Evolutionary conservation across 1,140 invertebrate species (phyloP), one percentile per base, ranked within the genome.

Genomic region (Lamellibrachia luymesi): DNA sequence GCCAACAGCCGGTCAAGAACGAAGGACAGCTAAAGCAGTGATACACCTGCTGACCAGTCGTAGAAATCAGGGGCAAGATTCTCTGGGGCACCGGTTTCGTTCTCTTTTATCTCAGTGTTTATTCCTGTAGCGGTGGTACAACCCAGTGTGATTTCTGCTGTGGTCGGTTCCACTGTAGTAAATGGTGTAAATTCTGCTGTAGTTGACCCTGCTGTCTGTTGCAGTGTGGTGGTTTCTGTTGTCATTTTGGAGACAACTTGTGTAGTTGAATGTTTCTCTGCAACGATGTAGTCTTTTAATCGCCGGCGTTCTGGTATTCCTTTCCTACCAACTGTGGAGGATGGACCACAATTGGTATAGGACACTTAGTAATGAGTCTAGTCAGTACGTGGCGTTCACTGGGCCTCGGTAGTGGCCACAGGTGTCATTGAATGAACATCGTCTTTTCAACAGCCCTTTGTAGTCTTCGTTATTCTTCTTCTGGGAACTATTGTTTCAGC

Each of bases 11-110:
- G 91, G 25, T 91, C 51, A 51, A 91, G 91, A n/a, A 91, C 4
- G 91, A 91, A 91, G 2, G 91, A 91, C 27, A 91, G 49, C 17
- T 91, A n/a, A 49, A 91, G 91, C 38, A 50, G 91, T 8, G 91
- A 51, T 25, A 91, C 38, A 13, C 91, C 91, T 25, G 91, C 64
- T 80, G 4, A 80, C 64, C 64, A 80, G 64, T 80, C 64, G 17
- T 80, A 80, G 64, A 80, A 4, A 2, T 80, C 64, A 4, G 2
- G 7, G 64, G 64, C 64, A 10, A 80, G 64, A 80, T 10, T 10
- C 64, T 80, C 17, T 22, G 13, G 17, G 5, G 64, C 17, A 10
- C 13, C 25, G 64, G 13, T 80, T 8, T 10, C 13, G 1, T 22
- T 80, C 64, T 80, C 64, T 80, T 80, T 22, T 80, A 22, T 17